Evolutionary conservation across 2,797 vertebrate genomes (phyloP), one percentile per base, ranked within the genome.

Genomic region (Eidolon dupreanum): DNA sequence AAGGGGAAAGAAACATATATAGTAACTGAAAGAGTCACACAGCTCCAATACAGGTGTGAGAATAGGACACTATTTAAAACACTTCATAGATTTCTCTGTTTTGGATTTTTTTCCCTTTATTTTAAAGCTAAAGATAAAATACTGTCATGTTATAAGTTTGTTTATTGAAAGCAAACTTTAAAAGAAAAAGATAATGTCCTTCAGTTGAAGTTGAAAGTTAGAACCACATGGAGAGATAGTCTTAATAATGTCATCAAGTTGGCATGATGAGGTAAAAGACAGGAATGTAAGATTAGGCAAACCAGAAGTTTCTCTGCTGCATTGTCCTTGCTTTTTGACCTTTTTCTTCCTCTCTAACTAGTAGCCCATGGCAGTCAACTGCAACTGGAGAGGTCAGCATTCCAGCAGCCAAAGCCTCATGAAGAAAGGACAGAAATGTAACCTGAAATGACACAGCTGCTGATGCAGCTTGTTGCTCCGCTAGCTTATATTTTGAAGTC

Each of bases 381-480:
- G 70, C 74, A 68, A 1, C 92, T 26, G 2, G 92, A 96, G 95
- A 98, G 97, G 98, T 98, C 97, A 98, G 98, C 96, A 97, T 97
- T 97, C 97, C 96, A 85, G 98, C 97, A 97, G 96, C 96, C 96
- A 95, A 51, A 93, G 97, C 97, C 94, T 77, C 88, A 90, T 89
- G 97, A 98, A 98, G 97, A 97, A 98, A 97, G 97, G 92, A 96
- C 97, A 97, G 98, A 98, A 97, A 97, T 90, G 97, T 98, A 98
- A 98, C 98, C 97, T 98, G 98, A 98, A 98, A 98, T 98, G 98
- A 98, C 98, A 98, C 91, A 81, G 98, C 97, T 92, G 95, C 98
- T 98, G 98, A 98, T 98, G 89, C 96, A 98, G 98, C 98, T 98
- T 98, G 98, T 98, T 98, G 98, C 97, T 98, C 98, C 90, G 91